phyloP scores from a whole-genome alignment of 2,888 invertebrate genomes.

The Deroplatys truncata region DNA sequence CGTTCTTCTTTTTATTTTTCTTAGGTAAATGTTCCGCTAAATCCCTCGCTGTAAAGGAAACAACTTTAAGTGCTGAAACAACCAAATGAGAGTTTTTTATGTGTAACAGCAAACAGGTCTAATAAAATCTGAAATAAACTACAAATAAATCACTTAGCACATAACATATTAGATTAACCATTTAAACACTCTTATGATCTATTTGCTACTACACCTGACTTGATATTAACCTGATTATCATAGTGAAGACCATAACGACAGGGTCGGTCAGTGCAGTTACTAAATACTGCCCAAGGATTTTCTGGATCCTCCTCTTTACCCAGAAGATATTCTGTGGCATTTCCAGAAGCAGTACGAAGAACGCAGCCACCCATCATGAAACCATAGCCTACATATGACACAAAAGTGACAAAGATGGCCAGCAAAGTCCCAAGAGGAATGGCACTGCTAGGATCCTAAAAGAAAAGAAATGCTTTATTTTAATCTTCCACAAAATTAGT shows the following conservation, averaged over 20 bases:
- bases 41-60: too few species aligned
- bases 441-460: constrained; percentile 47
- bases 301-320: constrained; percentile 42
- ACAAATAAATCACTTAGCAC: too few species aligned
- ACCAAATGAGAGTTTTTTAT: too few species aligned
- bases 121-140: too few species aligned
- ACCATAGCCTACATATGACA: constrained; percentile 51
- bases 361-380: constrained; percentile 44
- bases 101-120: too few species aligned
- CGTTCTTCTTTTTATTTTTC: too few species aligned
- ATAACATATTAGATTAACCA: too few species aligned
- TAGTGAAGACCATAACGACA: constrained; percentile 47
- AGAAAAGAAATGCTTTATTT: background rate
- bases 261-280: constrained; percentile 33
- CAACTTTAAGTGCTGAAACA: too few species aligned
- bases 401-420: constrained; percentile 52
- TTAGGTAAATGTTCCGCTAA: too few species aligned
- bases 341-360: constrained; percentile 42
- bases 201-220: background rate
- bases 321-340: constrained; percentile 35
- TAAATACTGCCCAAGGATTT: constrained; percentile 42
- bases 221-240: constrained; percentile 44
- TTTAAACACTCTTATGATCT: too few species aligned
- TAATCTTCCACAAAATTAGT: background rate
- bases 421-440: constrained; percentile 55